A percentile compares a stretch with the other conserved stretches of the same genome.
Evolutionary conservation across 92 coral and sea anemone species (phyloP).

Genomic region (Pocillopora grandis): DNA sequence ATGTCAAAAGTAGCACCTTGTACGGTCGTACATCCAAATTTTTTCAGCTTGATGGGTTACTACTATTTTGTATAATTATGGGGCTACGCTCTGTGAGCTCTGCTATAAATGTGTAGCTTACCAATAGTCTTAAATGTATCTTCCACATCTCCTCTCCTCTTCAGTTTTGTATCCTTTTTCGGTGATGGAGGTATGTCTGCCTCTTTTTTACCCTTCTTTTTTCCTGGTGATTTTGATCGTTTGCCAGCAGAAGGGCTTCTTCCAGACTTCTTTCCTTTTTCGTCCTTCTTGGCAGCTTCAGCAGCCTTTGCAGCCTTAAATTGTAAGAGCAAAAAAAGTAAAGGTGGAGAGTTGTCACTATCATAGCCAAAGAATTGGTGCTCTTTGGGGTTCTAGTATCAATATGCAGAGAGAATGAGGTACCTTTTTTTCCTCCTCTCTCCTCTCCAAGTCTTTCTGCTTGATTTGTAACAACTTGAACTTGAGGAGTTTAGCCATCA

Average conservation of each 20-base stretch:
- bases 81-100: no score
- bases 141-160: constrained; percentile 93
- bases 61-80: no score
- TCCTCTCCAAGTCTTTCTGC: constrained; percentile 86
- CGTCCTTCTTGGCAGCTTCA: constrained; percentile 85
- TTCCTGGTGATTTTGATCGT: constrained; percentile 95
- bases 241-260: constrained; percentile 89
- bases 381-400: no score
- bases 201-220: constrained; percentile 84
- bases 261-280: constrained; percentile 77
- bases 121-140: constrained; percentile 97
- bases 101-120: background rate
- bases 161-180: constrained; percentile 93
- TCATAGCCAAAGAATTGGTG: no score
- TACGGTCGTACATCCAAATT: no score
- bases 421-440: constrained; percentile 96
- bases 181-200: constrained; percentile 89
- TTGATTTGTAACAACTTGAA: constrained; percentile 88
- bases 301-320: constrained; percentile 78
- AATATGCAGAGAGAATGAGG: background rate
- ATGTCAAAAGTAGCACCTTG: no score
- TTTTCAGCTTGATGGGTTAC: no score
- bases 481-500: constrained; percentile 93
- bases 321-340: background rate
- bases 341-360: background rate